Percentiles rank a stretch among this genome's conserved stretches.
These are phyloP conservation scores for Pitangus sulphuratus DNA, from an alignment of 2,797 vertebrate genomes.

Conservation along the genomic window DNA sequence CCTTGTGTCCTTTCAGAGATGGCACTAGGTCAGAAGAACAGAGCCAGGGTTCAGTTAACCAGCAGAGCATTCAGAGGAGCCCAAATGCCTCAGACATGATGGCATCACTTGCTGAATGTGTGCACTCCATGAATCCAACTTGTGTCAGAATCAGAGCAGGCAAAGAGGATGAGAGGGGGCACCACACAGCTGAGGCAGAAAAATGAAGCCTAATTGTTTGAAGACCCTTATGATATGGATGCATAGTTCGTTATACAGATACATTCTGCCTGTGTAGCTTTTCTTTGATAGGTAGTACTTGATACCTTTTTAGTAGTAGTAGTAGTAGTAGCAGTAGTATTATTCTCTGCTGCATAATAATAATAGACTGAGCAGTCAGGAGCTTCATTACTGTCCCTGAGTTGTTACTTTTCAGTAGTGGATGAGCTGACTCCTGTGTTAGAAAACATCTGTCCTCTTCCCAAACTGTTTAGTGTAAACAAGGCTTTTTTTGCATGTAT, in stretches of 20 bases:
- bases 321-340: not conserved
- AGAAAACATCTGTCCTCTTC: constrained; percentile 3
- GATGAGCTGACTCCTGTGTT: not conserved
- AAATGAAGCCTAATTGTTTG: not conserved
- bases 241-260: not conserved
- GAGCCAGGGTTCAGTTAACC: not conserved
- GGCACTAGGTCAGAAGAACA: not conserved
- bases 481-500: not conserved
- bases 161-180: not conserved
- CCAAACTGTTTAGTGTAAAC: not conserved
- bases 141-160: not conserved
- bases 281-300: not conserved
- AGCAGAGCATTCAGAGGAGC: not conserved
- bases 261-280: not conserved
- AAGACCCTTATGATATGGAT: not conserved
- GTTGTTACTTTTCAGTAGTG: not conserved
- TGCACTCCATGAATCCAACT: not conserved
- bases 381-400: not conserved
- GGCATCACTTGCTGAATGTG: accelerated
- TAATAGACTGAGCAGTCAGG: not conserved
- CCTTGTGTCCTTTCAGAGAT: not conserved
- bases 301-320: not conserved
- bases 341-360: not conserved
- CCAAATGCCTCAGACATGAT: not conserved
- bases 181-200: not conserved